Evolutionary conservation across 2,113 vertebrate species (phyloP).

Genomic region (Dunckerocampus dactyliophorus): DNA sequence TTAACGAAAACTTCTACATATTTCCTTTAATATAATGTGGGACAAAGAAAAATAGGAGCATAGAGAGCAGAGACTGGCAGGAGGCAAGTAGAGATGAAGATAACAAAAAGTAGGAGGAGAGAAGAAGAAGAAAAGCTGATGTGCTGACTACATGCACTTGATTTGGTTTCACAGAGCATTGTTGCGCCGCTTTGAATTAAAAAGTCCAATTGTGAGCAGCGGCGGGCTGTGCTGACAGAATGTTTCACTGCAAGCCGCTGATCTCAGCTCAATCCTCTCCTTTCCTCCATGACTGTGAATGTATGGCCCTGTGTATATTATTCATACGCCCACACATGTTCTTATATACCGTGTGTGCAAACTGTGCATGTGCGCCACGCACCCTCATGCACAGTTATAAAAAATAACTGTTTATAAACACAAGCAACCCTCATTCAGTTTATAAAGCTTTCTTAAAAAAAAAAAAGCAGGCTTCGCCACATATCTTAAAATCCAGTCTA

Average conservation of each 20-base stretch:
- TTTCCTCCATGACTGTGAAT: constrained; percentile 34
- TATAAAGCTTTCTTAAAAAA: too few relatives aligned
- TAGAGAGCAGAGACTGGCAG: constrained; percentile 6
- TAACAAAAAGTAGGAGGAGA: constrained; percentile 10
- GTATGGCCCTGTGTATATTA: constrained; percentile 8
- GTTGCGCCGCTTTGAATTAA: constrained; percentile 72
- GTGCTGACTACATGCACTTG: constrained; percentile 69
- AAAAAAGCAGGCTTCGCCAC: too few relatives aligned
- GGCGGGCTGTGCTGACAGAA: constrained; percentile 69
- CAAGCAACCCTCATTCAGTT: too few relatives aligned
- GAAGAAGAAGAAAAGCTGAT: constrained; percentile 46
- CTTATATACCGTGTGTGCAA: background rate
- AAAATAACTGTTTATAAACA: background rate
- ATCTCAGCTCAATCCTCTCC: constrained; percentile 69
- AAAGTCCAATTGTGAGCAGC: constrained; percentile 69
- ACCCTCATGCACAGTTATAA: background rate
- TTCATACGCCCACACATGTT: constrained; percentile 47
- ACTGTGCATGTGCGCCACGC: background rate
- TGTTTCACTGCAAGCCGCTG: constrained; percentile 71
- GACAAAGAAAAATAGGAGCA: too few relatives aligned
- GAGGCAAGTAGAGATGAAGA: background rate
- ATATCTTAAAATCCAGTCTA: too few relatives aligned
- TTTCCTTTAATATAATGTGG: too few relatives aligned
- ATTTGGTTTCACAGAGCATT: constrained; percentile 74
- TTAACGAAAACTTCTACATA: too few relatives aligned